Conservation (phyloP, 2,888 invertebrate genomes). For the Limnephilus lunatus region DNA sequence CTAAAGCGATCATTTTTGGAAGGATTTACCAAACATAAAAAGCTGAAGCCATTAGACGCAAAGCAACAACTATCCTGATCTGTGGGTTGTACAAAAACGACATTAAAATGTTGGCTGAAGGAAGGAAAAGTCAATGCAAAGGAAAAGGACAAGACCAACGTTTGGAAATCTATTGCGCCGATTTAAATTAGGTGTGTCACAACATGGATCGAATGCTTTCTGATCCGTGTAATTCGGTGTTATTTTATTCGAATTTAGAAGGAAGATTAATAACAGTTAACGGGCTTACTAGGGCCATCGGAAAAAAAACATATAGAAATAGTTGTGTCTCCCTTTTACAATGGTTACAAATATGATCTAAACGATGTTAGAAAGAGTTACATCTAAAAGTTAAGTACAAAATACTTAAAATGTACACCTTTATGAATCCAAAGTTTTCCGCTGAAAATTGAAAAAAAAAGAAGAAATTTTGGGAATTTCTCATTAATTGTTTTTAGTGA, state of each 20-base stretch:
- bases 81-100: not conserved
- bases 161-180: not conserved
- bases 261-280: too few relatives aligned
- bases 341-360: too few relatives aligned
- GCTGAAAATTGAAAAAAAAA: too few relatives aligned
- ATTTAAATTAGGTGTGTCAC: not conserved
- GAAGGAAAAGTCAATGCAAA: not conserved
- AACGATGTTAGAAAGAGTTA: too few relatives aligned
- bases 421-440: too few relatives aligned
- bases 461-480: too few relatives aligned
- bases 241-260: not conserved
- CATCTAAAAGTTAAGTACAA: too few relatives aligned
- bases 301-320: too few relatives aligned
- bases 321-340: too few relatives aligned
- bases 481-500: too few relatives aligned
- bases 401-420: too few relatives aligned
- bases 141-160: not conserved
- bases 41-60: not conserved
- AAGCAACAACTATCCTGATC: not conserved
- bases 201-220: not conserved
- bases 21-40: not conserved
- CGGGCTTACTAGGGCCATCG: too few relatives aligned
- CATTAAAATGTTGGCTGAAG: not conserved
- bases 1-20: not conserved
- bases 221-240: not conserved